A percentile compares a stretch with the other conserved stretches of the same genome.
These are phyloP conservation scores for Scleropages formosus DNA, from an alignment of 2,797 vertebrate species.

Conservation along the genomic window DNA sequence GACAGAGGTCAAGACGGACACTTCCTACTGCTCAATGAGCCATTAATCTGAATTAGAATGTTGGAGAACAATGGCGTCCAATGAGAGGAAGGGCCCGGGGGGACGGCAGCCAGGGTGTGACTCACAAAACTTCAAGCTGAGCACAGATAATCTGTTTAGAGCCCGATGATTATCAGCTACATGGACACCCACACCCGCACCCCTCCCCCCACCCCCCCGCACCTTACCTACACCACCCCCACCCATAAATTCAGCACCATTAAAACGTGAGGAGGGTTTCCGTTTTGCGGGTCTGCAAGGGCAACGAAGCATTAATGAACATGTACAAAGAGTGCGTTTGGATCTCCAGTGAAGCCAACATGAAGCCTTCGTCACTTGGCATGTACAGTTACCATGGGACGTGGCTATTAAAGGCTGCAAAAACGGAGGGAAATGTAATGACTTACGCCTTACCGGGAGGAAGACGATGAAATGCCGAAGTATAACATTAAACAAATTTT, in stretches of 20 bases:
- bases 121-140: conserved; percentile 68
- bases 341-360: too few species aligned
- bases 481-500: too few species aligned
- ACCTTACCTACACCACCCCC: neutral
- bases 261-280: neutral
- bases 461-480: neutral
- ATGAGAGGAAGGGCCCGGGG: conserved; percentile 69
- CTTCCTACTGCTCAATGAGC: conserved; percentile 69
- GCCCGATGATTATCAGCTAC: conserved; percentile 75
- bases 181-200: conserved; percentile 61
- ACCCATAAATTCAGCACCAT: neutral
- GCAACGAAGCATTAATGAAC: too few species aligned
- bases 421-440: neutral
- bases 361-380: too few species aligned
- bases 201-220: neutral
- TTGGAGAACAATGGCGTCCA: conserved; percentile 51
- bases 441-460: neutral
- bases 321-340: too few species aligned
- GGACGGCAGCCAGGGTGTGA: conserved; percentile 71
- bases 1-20: conserved; percentile 72
- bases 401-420: neutral
- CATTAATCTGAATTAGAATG: conserved; percentile 75
- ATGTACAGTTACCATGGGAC: too few species aligned
- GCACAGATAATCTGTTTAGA: conserved; percentile 73
- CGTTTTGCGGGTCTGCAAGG: too few species aligned